Evolutionary conservation across 2,797 vertebrate genomes (phyloP), one percentile per base, ranked within the genome.

Genomic region (Zalophus californianus): DNA sequence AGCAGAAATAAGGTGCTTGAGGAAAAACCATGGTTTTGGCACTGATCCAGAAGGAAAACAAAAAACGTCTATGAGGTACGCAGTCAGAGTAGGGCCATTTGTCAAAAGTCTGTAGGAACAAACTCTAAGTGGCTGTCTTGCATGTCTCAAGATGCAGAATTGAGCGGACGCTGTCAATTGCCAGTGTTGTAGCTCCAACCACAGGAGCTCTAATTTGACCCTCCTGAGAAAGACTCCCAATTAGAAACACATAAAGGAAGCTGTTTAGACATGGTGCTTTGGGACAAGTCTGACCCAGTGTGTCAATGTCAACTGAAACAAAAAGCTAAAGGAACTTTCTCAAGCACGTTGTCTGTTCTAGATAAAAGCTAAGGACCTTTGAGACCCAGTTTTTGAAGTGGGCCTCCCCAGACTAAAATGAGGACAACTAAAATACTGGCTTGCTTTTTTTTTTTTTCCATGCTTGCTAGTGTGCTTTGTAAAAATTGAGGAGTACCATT

Each of bases 301-400:
- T 91, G 98, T 98, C 98, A 96, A 94, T 98, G 98, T 98, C 97
- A 98, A 98, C 38, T 10, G 73, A 97, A 98, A 98, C 41, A 95
- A 96, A 98, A 98, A 98, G 68, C 96, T 95, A 94, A 98, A 98
- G 96, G 38, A 94, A 95, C n/a, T 98, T 98, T 98, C 97, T 96
- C 68, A 98, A 98, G 94, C 84, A 87, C 7, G 20, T 96, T 98
- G 86, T 98, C 95, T 98, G 56, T 92, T 98, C 92, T 92, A 97
- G 96, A 98, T 98, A 98, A 99, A 98, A 98, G 98, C 94, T 96
- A 96, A 95, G 97, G 97, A 94, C 97, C 98, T 98, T 93, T 97
- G 95, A 97, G 98, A 95, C 52, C 64, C 94, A 77, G 93, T 79
- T 97, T 98, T 98, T 98, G 96, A 98, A 98, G 97, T 73, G 23